These are phyloP conservation scores for Leucoraja ocellata DNA, from an alignment of 2,797 vertebrate species.

Conservation along the genomic window DNA sequence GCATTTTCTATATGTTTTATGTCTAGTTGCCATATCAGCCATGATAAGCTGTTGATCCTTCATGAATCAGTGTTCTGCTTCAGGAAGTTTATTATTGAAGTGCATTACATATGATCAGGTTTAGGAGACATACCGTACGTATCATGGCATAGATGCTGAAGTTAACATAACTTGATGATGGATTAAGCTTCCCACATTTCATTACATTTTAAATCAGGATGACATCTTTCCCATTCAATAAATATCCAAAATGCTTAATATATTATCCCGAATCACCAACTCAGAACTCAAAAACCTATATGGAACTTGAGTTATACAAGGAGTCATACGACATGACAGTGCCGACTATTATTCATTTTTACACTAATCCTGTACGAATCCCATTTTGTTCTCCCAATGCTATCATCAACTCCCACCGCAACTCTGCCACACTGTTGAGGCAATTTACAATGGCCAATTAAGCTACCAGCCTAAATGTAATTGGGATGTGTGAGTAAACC, in stretches of 20 bases:
- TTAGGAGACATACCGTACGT: background rate
- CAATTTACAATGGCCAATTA: no score
- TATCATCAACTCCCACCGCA: no score
- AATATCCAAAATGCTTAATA: background rate
- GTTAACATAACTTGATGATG: background rate
- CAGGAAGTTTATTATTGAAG: constrained; percentile 7
- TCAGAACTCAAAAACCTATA: background rate
- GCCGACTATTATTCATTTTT: no score
- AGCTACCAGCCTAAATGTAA: no score
- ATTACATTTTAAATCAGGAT: background rate
- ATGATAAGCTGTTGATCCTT: background rate
- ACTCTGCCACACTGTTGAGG: no score
- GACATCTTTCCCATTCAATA: background rate
- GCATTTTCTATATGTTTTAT: constrained; percentile 6
- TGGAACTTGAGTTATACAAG: background rate
- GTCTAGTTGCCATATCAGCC: background rate
- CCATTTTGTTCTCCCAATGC: no score
- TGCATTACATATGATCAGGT: background rate
- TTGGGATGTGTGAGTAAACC: no score
- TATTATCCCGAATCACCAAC: background rate
- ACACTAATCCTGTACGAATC: no score
- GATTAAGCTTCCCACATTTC: background rate
- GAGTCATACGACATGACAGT: no score
- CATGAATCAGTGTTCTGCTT: constrained; percentile 4
- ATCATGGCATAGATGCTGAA: background rate